Percentiles rank a stretch among this genome's conserved stretches.
Evolutionary conservation across 2,797 vertebrate genomes (phyloP).

Genomic region (Ptychobarbus kaznakovi): DNA sequence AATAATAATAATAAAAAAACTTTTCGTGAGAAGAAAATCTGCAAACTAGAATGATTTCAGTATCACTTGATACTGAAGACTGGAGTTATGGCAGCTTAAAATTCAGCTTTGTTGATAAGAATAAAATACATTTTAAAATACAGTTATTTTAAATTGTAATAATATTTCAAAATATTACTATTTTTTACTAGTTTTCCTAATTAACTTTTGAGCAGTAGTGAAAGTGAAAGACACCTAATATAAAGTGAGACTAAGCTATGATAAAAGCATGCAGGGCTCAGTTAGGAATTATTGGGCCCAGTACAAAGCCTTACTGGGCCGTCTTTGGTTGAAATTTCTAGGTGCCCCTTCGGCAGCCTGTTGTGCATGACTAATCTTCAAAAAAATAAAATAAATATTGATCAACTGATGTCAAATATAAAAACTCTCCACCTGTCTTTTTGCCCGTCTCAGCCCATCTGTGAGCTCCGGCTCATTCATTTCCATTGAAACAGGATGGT

Average conservation of each 20-base stretch:
- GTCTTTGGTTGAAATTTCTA: neutral
- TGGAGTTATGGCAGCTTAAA: neutral
- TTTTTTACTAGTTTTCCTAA: neutral
- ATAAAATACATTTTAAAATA: neutral
- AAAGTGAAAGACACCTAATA: neutral
- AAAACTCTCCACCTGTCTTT: conserved; percentile 75
- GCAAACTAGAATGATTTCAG: neutral
- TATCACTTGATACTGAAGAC: neutral
- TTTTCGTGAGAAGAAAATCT: neutral
- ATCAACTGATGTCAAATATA: conserved; percentile 39
- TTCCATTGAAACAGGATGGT: conserved; percentile 52
- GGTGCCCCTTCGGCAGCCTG: neutral
- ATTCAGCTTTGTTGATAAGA: neutral
- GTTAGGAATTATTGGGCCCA: neutral
- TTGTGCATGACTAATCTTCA: neutral
- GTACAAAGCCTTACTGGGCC: neutral
- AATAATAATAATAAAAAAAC: neutral
- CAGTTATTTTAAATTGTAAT: neutral
- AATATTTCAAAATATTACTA: neutral
- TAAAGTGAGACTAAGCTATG: neutral
- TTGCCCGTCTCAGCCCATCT: conserved; percentile 71
- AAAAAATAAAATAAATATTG: neutral
- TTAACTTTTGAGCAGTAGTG: neutral
- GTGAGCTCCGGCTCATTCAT: conserved; percentile 52
- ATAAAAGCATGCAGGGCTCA: neutral